Conservation (phyloP, 1,140 invertebrate species). For the Chrysoperla carnea region DNA sequence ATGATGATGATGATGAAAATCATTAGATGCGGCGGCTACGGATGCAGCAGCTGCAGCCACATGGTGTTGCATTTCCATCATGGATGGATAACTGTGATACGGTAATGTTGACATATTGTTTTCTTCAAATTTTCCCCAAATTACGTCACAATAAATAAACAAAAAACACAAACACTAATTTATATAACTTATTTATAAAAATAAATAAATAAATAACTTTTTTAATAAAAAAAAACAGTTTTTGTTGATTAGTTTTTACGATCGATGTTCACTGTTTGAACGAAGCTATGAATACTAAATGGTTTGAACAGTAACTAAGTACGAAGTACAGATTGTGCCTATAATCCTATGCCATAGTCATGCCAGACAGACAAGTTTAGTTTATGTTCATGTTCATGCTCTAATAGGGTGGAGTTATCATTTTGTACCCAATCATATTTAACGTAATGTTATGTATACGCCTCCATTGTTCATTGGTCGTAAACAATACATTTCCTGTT, state of each 20-base stretch:
- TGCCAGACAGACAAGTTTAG: too few species aligned
- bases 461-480: not conserved
- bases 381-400: not conserved
- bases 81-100: constrained; percentile 14
- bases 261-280: too few species aligned
- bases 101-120: constrained; percentile 3
- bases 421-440: not conserved
- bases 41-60: constrained; percentile 6
- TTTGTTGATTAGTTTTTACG: too few species aligned
- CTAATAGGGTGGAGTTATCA: not conserved
- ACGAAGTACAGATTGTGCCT: too few species aligned
- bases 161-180: not conserved
- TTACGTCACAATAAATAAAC: not conserved
- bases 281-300: too few species aligned
- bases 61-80: constrained; percentile 15
- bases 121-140: too few species aligned
- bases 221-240: not conserved
- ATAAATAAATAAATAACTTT: not conserved
- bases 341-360: too few species aligned
- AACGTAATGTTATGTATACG: not conserved
- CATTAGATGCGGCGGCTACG: constrained; percentile 2
- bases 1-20: constrained; percentile 2
- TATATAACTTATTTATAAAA: not conserved
- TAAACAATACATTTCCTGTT: not conserved
- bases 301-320: too few species aligned